phyloP scores from a whole-genome alignment of 2,888 invertebrate genomes.

The Helobdella robusta region DNA sequence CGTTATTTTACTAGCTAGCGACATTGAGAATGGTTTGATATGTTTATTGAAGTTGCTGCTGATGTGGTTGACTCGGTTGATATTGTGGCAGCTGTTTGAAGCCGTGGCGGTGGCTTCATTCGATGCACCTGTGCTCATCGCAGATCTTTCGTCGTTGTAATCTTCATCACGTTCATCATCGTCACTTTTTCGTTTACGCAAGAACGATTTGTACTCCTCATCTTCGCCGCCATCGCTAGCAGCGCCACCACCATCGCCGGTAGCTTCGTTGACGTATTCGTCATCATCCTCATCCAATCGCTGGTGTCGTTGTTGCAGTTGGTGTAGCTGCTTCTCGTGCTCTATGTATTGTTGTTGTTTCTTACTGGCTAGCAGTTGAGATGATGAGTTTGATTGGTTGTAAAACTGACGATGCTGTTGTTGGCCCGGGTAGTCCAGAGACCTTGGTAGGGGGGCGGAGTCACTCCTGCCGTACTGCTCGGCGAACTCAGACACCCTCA shows the following conservation, averaged over 20 bases:
- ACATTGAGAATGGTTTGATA: too few species aligned
- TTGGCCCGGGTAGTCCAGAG: too few species aligned
- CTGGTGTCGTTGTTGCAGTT: background rate
- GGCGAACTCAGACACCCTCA: slow-evolving; percentile 47
- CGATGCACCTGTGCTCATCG: background rate
- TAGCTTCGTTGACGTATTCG: background rate
- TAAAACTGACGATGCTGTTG: too few species aligned
- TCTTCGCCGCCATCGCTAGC: slow-evolving; percentile 9
- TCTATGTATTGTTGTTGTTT: too few species aligned
- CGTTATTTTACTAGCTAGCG: too few species aligned
- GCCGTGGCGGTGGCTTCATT: too few species aligned
- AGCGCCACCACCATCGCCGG: slow-evolving; percentile 1
- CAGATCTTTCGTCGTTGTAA: background rate
- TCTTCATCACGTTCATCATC: slow-evolving; percentile 5
- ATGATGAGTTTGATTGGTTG: too few species aligned
- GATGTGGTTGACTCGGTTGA: too few species aligned
- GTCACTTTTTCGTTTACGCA: background rate
- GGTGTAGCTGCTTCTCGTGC: background rate
- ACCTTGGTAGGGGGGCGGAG: background rate
- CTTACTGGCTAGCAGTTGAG: too few species aligned
- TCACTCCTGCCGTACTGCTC: slow-evolving; percentile 43
- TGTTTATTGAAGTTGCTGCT: too few species aligned
- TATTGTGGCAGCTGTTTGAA: too few species aligned
- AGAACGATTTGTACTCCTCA: background rate
- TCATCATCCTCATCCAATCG: background rate